These are phyloP conservation scores for Agonopterix arenella DNA, from an alignment of 2,888 invertebrate species.

Conservation along the genomic window DNA sequence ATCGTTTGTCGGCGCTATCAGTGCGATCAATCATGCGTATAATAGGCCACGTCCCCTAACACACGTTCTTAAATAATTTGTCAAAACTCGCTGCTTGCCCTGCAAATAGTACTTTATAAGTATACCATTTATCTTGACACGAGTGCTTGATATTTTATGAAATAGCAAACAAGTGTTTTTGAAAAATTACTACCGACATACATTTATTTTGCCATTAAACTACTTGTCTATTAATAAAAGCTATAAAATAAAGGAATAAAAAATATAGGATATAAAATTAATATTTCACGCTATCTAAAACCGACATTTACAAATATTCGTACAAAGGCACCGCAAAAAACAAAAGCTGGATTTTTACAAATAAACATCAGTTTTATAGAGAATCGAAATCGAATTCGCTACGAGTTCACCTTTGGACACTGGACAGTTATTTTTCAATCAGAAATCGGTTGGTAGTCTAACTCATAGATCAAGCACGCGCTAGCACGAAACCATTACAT, in stretches of 20 bases:
- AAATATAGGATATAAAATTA: too few species aligned
- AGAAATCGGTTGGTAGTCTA: slow-evolving; percentile 47
- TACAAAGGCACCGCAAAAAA: too few species aligned
- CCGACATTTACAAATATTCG: neutral
- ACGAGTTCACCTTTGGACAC: neutral
- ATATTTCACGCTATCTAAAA: too few species aligned
- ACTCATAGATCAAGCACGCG: slow-evolving; percentile 62
- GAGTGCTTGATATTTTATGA: slow-evolving; percentile 33
- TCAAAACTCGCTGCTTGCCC: slow-evolving; percentile 58
- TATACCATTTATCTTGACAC: slow-evolving; percentile 46
- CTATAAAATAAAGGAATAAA: too few species aligned
- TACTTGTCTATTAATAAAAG: too few species aligned
- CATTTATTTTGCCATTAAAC: too few species aligned
- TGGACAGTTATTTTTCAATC: slow-evolving; percentile 34
- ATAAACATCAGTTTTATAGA: neutral
- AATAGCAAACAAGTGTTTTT: neutral
- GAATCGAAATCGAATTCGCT: neutral
- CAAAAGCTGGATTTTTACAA: too few species aligned
- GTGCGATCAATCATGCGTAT: slow-evolving; percentile 66
- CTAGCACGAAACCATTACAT: slow-evolving; percentile 71
- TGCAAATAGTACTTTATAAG: slow-evolving; percentile 39
- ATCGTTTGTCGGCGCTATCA: slow-evolving; percentile 54
- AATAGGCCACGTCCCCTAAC: slow-evolving; percentile 62
- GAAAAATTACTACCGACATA: too few species aligned
- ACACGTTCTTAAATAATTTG: slow-evolving; percentile 76